phyloP scores from a whole-genome alignment of 2,113 vertebrate species.

The Laterallus jamaicensis region DNA sequence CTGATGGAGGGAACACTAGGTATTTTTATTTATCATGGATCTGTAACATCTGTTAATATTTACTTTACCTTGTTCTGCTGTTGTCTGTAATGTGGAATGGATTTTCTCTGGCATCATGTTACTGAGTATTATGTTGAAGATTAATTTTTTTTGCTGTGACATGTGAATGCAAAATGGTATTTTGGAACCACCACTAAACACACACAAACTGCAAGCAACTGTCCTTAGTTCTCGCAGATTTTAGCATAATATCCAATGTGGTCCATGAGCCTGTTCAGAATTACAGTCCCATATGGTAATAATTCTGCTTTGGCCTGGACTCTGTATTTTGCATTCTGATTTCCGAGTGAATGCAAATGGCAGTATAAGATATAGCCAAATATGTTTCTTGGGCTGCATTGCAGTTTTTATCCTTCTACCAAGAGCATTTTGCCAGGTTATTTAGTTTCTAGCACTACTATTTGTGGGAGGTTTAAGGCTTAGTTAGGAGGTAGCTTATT shows the following conservation, averaged over 20 bases:
- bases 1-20: rapidly evolving
- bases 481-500: not conserved
- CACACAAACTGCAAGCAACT: not conserved
- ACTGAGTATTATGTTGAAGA: not conserved
- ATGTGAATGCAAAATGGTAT: not conserved
- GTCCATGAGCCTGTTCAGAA: not conserved
- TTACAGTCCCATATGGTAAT: not conserved
- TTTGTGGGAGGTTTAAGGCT: not conserved
- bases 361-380: not conserved
- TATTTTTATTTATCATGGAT: not conserved
- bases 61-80: not conserved
- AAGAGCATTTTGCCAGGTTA: not conserved
- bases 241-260: not conserved
- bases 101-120: not conserved
- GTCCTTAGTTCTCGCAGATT: not conserved
- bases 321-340: not conserved
- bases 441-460: not conserved
- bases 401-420: not conserved
- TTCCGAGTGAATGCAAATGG: not conserved
- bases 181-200: not conserved
- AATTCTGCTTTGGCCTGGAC: not conserved
- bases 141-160: not conserved
- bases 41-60: not conserved
- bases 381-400: not conserved
- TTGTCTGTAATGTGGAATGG: not conserved